Evolutionary conservation across 2,797 vertebrate species (phyloP), one percentile per base, ranked within the genome.

Genomic region (Remorina albescens): DNA sequence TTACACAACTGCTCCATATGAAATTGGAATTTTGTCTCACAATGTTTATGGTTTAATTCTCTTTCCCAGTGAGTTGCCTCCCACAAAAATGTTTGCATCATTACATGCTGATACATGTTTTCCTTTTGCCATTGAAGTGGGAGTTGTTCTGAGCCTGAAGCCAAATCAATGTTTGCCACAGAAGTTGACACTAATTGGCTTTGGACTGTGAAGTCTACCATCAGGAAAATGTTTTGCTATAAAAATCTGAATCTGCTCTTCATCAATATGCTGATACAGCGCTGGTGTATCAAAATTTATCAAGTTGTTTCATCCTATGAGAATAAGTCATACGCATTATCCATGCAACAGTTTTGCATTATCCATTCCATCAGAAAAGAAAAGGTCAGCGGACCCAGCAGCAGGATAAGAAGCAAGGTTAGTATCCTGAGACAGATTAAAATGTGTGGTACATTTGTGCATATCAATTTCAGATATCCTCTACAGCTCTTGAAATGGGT

Each of bases 181-280:
- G 28, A 26, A 55, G 28, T 46, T 2, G 9, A 23, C 41, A 47
- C 50, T 55, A 62, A 71, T 71, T 71, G 59, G 50, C 8, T 36
- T 15, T 36, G 49, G 59, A 37, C 50, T 55, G 23, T 1, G 15
- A 9, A 71, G 63, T 56, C 59, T 63, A 47, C 50, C 16, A 56
- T 56, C 49, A 54, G 37, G 44, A 61, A 54, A 54, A 46, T 62
- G 44, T 32, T 71, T 51, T 34, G 57, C 67, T 53, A 2, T 70
- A 39, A 53, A 53, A n/a, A 28, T 51, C 36, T 19, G 36, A 5
- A 44, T 51, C n/a, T n/a, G n/a, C 51, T 34, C 47, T 49, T 34
- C 57, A 53, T 25, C 19, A 28, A 51, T 18, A 49, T 44, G 28
- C 21, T 47, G 37, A 41, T 16, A 41, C 25, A 54, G 26, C 21